phyloP scores from a whole-genome alignment of 2,888 invertebrate species.

The Pseudococcus jackbeardsleyi region DNA sequence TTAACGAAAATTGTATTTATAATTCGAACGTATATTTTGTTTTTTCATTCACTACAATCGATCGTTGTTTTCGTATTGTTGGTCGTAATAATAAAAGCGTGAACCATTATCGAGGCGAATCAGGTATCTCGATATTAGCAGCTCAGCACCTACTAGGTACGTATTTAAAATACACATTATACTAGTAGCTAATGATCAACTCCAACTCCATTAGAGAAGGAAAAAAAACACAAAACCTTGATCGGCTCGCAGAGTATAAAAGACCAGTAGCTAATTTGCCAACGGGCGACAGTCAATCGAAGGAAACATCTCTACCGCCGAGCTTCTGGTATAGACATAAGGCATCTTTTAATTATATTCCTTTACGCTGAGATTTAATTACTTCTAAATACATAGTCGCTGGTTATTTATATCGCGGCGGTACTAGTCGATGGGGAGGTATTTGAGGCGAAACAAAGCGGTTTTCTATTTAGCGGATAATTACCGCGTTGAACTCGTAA shows the following conservation, averaged over 20 bases:
- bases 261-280: conserved; percentile 6
- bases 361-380: not conserved
- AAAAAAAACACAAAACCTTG: not conserved
- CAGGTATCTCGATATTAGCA: too few species aligned
- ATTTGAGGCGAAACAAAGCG: not conserved
- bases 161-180: not conserved
- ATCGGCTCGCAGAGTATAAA: not conserved
- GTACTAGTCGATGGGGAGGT: not conserved
- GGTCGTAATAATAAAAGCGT: not conserved
- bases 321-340: not conserved
- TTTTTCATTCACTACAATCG: not conserved
- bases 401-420: not conserved
- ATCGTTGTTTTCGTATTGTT: not conserved
- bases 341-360: not conserved
- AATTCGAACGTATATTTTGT: not conserved
- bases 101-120: too few species aligned
- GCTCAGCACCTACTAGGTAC: not conserved
- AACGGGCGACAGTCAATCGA: not conserved
- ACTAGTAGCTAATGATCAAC: not conserved
- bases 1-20: not conserved
- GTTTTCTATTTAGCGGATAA: not conserved
- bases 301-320: not conserved
- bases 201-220: not conserved
- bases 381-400: not conserved
- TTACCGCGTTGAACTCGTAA: conserved; percentile 9